Conservation (phyloP, 2,888 invertebrate genomes). For the Caenorhabditis becei region DNA sequence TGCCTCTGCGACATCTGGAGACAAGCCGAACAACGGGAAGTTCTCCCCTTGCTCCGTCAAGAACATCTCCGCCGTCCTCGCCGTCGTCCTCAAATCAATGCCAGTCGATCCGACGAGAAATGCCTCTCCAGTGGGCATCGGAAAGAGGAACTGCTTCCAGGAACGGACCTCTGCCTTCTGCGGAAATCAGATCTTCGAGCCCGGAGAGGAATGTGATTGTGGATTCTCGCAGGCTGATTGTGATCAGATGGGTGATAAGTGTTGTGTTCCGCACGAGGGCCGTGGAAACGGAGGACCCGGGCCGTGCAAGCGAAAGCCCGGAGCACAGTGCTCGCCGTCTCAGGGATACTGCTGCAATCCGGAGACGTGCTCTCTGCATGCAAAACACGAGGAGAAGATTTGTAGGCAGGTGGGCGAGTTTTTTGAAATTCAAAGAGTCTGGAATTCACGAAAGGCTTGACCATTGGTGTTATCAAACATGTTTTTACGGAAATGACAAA, state of each 20-base stretch:
- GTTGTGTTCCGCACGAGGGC: conserved; percentile 88
- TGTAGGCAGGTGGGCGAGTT: conserved; percentile 68
- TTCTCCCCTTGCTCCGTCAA: conserved; percentile 84
- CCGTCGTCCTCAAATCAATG: conserved; percentile 75
- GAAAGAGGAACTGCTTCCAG: conserved; percentile 94
- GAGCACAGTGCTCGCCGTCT: conserved; percentile 86
- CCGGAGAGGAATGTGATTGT: conserved; percentile 98
- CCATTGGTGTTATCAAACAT: no score
- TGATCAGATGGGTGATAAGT: conserved; percentile 83
- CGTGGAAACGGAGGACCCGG: conserved; percentile 68
- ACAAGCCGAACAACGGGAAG: conserved; percentile 96
- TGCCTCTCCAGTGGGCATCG: conserved; percentile 82
- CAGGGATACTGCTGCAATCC: conserved; percentile 97
- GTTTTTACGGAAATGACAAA: no score
- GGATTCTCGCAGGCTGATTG: conserved; percentile 92
- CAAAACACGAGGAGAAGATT: conserved; percentile 83
- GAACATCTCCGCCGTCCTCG: conserved; percentile 78
- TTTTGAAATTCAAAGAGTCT: background rate
- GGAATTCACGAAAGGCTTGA: no score
- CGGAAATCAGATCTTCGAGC: conserved; percentile 98
- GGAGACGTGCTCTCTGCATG: conserved; percentile 86
- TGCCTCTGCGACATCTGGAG: conserved; percentile 95
- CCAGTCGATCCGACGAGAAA: conserved; percentile 77
- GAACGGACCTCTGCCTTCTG: conserved; percentile 97
- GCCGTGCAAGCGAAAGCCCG: conserved; percentile 86